A percentile compares a stretch with the other conserved stretches of the same genome.
phyloP scores from a whole-genome alignment of 2,797 vertebrate species.

The Amblyraja radiata region DNA sequence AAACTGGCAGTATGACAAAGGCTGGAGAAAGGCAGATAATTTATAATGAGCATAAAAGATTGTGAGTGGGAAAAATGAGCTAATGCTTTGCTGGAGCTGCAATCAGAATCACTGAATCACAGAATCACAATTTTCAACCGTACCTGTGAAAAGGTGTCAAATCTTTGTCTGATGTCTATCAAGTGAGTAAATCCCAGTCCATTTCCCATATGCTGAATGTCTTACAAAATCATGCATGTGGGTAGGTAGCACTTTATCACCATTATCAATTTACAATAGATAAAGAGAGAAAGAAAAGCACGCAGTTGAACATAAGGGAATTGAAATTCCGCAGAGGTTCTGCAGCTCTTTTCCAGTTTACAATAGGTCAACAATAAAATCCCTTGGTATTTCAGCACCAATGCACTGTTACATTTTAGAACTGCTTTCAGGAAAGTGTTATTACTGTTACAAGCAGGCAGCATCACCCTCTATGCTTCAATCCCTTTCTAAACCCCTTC shows the following conservation, averaged over 20 bases:
- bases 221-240: not conserved
- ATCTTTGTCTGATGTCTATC: not conserved
- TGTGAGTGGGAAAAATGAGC: not conserved
- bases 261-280: not conserved
- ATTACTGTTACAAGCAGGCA: too few species aligned
- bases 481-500: not conserved
- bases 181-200: not conserved
- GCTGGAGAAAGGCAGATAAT: not conserved
- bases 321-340: not conserved
- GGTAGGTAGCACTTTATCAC: not conserved
- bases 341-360: not conserved
- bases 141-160: not conserved
- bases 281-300: not conserved
- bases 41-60: slow-evolving; percentile 21
- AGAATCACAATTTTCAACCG: not conserved
- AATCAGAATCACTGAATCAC: not conserved
- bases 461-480: not conserved
- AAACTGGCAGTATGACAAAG: slow-evolving; percentile 15
- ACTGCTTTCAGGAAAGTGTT: not conserved
- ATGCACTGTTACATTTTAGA: not conserved
- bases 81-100: not conserved
- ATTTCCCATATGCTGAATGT: not conserved
- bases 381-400: not conserved
- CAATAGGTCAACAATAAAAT: not conserved
- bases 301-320: too few species aligned